Conservation (phyloP, 2,888 invertebrate genomes). For the Drosophila stalkeri region DNA sequence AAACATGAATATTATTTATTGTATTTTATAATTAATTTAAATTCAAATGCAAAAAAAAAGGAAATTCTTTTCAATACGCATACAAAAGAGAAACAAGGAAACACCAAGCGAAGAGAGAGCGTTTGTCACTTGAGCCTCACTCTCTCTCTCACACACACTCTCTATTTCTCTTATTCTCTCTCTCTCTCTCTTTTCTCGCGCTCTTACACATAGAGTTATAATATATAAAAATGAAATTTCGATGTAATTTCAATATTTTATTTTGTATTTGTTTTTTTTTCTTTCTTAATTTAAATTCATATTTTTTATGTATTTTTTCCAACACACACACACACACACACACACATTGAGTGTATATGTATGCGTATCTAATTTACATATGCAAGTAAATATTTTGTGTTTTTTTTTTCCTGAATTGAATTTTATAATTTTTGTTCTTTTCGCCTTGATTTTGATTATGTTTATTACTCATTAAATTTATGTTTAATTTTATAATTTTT, state of each 20-base stretch:
- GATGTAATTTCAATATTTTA: conserved; percentile 19
- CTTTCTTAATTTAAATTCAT: conserved; percentile 31
- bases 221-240: conserved; percentile 7
- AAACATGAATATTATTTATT: conserved; percentile 68
- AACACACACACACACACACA: conserved; percentile 9
- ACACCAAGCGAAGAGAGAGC: conserved; percentile 23
- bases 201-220: not conserved
- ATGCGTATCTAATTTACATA: conserved; percentile 24
- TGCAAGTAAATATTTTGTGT: not conserved
- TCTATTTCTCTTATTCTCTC: conserved; percentile 3
- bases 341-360: conserved; percentile 30
- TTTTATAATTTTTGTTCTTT: conserved; percentile 35
- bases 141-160: not conserved
- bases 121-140: no score
- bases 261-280: conserved; percentile 22
- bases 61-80: conserved; percentile 37
- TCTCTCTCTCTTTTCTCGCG: conserved; percentile 10
- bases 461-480: conserved; percentile 66
- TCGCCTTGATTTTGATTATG: conserved; percentile 36
- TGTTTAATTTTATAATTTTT: conserved; percentile 70
- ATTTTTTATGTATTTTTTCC: conserved; percentile 20
- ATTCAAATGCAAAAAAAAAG: conserved; percentile 31
- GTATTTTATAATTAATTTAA: conserved; percentile 76
- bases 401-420: conserved; percentile 26
- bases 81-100: conserved; percentile 41